Conservation (phyloP, 2,888 invertebrate genomes). For the Ryuthela nishihirai region DNA sequence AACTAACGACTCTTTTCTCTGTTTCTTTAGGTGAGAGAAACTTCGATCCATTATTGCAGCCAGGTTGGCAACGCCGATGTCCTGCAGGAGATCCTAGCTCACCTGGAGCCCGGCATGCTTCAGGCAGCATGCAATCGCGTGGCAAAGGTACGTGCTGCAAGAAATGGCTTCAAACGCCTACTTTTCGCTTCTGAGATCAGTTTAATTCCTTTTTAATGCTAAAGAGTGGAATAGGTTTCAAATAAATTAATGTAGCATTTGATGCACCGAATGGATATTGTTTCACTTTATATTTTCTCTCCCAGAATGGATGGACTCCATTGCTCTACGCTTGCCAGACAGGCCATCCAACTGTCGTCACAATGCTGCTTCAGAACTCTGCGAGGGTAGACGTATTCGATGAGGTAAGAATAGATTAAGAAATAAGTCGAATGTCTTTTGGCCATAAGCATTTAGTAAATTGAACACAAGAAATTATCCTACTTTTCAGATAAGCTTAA, state of each 20-base stretch:
- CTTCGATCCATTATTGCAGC: slow-evolving; percentile 93
- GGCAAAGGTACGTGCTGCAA: slow-evolving; percentile 66
- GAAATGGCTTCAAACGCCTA: not conserved
- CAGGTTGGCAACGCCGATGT: slow-evolving; percentile 94
- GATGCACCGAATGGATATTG: too few relatives aligned
- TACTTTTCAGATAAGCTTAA: too few relatives aligned
- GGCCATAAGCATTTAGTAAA: too few relatives aligned
- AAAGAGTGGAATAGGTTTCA: too few relatives aligned
- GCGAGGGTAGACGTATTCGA: slow-evolving; percentile 99
- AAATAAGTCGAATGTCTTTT: too few relatives aligned
- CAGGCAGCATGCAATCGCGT: slow-evolving; percentile 92
- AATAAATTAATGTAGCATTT: not conserved
- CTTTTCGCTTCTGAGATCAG: too few relatives aligned
- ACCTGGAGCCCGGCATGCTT: slow-evolving; percentile 82
- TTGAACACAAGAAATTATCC: too few relatives aligned
- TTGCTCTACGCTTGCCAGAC: slow-evolving; percentile 91
- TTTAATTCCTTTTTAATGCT: too few relatives aligned
- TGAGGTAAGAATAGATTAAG: slow-evolving; percentile 74
- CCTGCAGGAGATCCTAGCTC: slow-evolving; percentile 85
- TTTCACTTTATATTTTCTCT: not conserved
- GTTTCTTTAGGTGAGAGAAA: slow-evolving; percentile 60
- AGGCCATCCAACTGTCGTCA: slow-evolving; percentile 90
- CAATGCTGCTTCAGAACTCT: slow-evolving; percentile 78
- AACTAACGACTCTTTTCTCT: not conserved
- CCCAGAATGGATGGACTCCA: slow-evolving; percentile 79